phyloP scores from a whole-genome alignment of 2,797 vertebrate genomes.

The Echeneis naucrates region DNA sequence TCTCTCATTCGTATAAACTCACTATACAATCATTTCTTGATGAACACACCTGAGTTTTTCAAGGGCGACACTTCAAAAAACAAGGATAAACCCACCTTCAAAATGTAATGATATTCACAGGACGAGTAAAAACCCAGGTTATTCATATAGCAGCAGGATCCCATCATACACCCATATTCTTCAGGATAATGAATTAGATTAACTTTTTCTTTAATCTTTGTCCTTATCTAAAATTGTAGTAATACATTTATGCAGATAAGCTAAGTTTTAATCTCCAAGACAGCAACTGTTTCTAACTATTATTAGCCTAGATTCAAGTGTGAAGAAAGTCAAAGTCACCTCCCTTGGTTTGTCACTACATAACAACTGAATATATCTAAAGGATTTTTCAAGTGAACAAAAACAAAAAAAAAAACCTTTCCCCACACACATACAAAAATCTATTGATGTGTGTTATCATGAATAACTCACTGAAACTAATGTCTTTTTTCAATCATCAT shows the following conservation, averaged over 20 bases:
- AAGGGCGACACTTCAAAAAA: constrained; percentile 56
- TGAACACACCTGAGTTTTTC: constrained; percentile 52
- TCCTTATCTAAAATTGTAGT: constrained; percentile 65
- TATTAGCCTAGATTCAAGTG: constrained; percentile 28
- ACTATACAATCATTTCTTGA: constrained; percentile 28
- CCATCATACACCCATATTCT: constrained; percentile 53
- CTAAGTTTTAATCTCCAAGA: constrained; percentile 44
- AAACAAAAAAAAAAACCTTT: neutral
- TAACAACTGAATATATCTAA: neutral
- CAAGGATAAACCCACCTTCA: constrained; percentile 60
- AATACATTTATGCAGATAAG: constrained; percentile 48
- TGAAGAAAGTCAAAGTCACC: constrained; percentile 29
- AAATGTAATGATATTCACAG: constrained; percentile 66
- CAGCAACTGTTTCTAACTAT: constrained; percentile 37
- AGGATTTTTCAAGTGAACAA: neutral
- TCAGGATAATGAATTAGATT: constrained; percentile 66
- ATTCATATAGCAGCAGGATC: constrained; percentile 48
- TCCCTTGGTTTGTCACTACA: constrained; percentile 42
- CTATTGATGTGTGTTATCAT: too few relatives aligned
- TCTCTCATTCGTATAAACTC: constrained; percentile 6
- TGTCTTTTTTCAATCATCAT: too few relatives aligned
- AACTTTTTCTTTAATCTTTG: constrained; percentile 65
- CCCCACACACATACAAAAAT: too few relatives aligned
- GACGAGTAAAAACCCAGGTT: constrained; percentile 21
- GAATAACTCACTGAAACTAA: too few relatives aligned